Evolutionary conservation across 2,113 vertebrate species (phyloP), one percentile per base, ranked within the genome.

Genomic region (Merops nubicus): DNA sequence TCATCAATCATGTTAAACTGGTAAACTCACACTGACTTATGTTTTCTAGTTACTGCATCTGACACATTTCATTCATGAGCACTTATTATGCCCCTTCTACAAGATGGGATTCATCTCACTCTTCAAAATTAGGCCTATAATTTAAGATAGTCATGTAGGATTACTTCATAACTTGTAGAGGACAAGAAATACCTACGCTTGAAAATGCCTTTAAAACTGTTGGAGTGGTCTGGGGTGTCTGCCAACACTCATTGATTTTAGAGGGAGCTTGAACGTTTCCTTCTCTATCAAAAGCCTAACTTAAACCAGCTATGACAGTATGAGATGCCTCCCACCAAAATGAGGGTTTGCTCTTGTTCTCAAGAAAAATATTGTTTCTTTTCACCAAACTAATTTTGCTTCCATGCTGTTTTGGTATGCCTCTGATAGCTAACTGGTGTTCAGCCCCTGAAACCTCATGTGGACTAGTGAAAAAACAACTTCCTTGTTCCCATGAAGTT

Each of bases 221-320:
- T 50, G 29, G 9, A 18, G 5, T 54, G 19, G 5, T 56, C 18
- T 59, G 43, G 25, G 18, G 17, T 28, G 9, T 47, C 14, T 0
- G 0, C 28, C 21, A 84, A 6, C 16, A 12, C 8, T 29, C 26
- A n/a, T 0, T 28, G 36, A 43, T n/a, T 73, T 29, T 11, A 60
- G 6, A 8, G 7, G 13, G 20, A 79, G 3, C 15, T 26, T 62
- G 77, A 84, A 70, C 17, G 23, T 25, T 80, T 57, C 15, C 29
- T 85, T 80, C 50, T 91, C 48, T 28, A 7, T 50, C 33, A 74
- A 42, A 60, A 89, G 5, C 5, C 11, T 53, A 42, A 60, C 9
- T 77, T 63, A 69, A 89, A 74, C 6, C 33, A 87, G 33, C 17
- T 62, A 42, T 17, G 80, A n/a, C 11, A 59, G 11, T 60, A 56